These are phyloP conservation scores for Thalassophryne amazonica DNA, from an alignment of 2,797 vertebrate species.

Conservation along the genomic window DNA sequence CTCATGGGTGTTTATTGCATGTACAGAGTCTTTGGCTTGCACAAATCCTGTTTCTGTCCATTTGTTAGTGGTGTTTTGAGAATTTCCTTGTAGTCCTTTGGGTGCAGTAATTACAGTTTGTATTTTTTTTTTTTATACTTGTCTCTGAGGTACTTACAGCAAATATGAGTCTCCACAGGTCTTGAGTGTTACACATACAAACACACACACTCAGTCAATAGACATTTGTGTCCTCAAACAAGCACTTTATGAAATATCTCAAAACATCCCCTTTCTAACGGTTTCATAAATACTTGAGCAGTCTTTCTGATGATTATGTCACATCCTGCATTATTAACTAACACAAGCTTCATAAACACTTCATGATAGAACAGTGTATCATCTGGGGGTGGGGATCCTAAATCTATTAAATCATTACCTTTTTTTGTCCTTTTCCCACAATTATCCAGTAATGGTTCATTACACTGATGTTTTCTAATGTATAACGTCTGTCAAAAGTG, in stretches of 20 bases:
- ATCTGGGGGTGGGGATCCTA: neutral
- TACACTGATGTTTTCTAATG: too few species aligned
- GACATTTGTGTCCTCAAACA: conserved; percentile 1
- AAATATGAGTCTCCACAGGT: conserved; percentile 20
- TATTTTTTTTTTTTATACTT: neutral
- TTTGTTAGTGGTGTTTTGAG: neutral
- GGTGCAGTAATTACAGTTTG: conserved; percentile 6
- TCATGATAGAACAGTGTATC: neutral
- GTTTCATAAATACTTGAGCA: neutral
- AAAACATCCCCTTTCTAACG: neutral
- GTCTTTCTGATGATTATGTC: conserved; percentile 6
- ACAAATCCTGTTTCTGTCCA: neutral
- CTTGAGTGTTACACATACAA: conserved; percentile 16
- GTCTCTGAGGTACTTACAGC: conserved; percentile 3
- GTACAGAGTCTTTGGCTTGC: neutral
- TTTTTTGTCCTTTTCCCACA: too few species aligned
- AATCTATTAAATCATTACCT: neutral
- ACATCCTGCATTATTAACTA: conserved; percentile 7
- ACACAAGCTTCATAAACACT: neutral
- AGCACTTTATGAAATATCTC: neutral
- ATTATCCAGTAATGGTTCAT: too few species aligned
- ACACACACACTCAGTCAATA: neutral
- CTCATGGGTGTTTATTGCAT: neutral
- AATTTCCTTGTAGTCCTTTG: neutral
- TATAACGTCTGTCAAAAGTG: too few species aligned